phyloP scores from a whole-genome alignment of 2,113 vertebrate genomes.

The Limanda limanda region DNA sequence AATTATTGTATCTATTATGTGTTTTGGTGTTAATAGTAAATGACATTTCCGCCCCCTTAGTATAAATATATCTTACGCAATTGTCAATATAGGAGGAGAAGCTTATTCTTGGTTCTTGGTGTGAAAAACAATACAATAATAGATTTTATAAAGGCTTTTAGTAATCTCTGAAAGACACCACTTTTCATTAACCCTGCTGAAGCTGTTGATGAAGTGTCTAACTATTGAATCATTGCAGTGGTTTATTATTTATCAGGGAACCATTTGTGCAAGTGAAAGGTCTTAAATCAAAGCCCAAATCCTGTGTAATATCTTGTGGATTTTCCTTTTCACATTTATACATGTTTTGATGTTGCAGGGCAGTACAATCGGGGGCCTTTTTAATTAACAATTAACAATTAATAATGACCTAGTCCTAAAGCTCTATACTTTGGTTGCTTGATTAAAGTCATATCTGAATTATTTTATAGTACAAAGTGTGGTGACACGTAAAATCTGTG shows the following conservation, averaged over 20 bases:
- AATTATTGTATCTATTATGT: not conserved
- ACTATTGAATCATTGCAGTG: too few relatives aligned
- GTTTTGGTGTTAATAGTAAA: not conserved
- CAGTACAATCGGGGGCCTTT: too few relatives aligned
- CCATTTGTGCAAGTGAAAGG: too few relatives aligned
- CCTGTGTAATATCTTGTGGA: too few relatives aligned
- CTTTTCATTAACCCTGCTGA: not conserved
- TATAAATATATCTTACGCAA: not conserved
- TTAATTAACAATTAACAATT: too few relatives aligned
- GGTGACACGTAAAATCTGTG: not conserved
- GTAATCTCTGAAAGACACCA: not conserved
- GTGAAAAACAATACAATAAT: not conserved
- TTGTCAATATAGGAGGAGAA: not conserved
- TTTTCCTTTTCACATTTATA: too few relatives aligned
- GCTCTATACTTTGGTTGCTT: not conserved
- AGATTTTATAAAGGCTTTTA: not conserved
- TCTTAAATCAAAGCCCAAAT: too few relatives aligned
- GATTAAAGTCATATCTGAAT: not conserved
- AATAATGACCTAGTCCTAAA: not conserved
- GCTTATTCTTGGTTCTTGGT: not conserved
- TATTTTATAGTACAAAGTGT: too few relatives aligned
- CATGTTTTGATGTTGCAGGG: too few relatives aligned
- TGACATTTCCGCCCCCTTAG: not conserved
- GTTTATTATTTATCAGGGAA: too few relatives aligned
- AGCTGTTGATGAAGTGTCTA: not conserved